A percentile compares a stretch with the other conserved stretches of the same genome.
Conservation (phyloP, 2,797 vertebrate species). For the Zalophus californianus region DNA sequence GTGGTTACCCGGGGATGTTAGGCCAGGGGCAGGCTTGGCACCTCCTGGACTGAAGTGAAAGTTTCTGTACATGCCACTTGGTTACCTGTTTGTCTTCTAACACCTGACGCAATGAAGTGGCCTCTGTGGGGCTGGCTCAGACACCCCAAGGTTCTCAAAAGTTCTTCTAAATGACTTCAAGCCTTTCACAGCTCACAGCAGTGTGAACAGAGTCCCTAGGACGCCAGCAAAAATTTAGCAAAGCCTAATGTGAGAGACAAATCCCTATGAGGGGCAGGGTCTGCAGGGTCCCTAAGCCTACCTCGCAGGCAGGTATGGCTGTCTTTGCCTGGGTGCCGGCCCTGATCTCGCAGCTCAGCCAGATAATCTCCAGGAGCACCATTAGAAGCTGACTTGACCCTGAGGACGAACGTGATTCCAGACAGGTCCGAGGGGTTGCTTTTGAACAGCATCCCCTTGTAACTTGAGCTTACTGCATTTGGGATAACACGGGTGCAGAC, state of each 20-base stretch:
- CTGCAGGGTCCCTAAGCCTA: background rate
- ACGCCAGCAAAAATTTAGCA: background rate
- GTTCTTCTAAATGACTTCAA: background rate
- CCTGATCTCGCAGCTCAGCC: too few species aligned
- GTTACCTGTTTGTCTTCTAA: background rate
- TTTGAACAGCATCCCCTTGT: too few species aligned
- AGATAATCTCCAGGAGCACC: too few species aligned
- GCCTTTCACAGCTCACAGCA: background rate
- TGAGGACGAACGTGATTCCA: too few species aligned
- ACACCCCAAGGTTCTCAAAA: background rate
- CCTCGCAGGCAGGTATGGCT: too few species aligned
- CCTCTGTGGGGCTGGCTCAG: background rate
- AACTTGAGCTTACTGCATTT: too few species aligned
- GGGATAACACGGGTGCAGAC: too few species aligned
- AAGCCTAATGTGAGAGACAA: background rate
- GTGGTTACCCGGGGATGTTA: background rate
- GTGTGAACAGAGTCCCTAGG: background rate
- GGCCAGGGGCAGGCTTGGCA: background rate
- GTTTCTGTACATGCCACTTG: rapidly evolving
- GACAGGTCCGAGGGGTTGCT: too few species aligned
- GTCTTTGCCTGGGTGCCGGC: too few species aligned
- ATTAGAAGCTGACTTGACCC: too few species aligned
- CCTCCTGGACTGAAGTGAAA: background rate
- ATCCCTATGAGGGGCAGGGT: background rate
- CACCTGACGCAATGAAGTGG: background rate